A percentile compares a stretch with the other conserved stretches of the same genome.
Evolutionary conservation across 1,140 invertebrate species (phyloP).

Genomic region (Lordiphosa stackelbergi): DNA sequence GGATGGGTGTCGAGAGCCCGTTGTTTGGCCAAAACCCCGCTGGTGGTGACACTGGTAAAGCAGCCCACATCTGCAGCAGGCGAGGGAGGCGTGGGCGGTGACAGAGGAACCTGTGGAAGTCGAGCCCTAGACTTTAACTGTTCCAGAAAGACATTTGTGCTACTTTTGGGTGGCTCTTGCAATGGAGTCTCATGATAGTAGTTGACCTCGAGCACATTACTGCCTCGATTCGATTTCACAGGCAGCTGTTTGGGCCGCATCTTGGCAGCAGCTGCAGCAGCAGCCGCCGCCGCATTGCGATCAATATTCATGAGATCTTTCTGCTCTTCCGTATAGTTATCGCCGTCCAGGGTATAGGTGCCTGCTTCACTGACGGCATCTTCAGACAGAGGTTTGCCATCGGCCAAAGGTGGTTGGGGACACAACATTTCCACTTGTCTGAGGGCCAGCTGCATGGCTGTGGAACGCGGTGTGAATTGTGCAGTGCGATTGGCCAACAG

Average conservation of each 20-base stretch:
- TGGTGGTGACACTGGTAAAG: conserved; percentile 81
- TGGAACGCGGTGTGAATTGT: conserved; percentile 69
- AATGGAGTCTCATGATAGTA: conserved; percentile 79
- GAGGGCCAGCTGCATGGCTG: conserved; percentile 71
- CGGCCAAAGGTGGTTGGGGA: conserved; percentile 67
- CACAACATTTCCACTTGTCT: conserved; percentile 69
- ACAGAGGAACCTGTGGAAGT: conserved; percentile 59
- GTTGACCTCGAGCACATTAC: conserved; percentile 81
- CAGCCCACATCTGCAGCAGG: conserved; percentile 78
- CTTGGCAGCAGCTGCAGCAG: conserved; percentile 30
- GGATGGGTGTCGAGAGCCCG: conserved; percentile 59
- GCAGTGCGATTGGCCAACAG: conserved; percentile 60
- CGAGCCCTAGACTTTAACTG: conserved; percentile 80
- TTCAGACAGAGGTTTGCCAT: conserved; percentile 48
- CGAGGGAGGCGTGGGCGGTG: conserved; percentile 47
- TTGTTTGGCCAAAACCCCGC: conserved; percentile 80
- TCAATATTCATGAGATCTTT: conserved; percentile 92
- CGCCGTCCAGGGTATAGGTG: conserved; percentile 92
- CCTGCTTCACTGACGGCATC: conserved; percentile 86
- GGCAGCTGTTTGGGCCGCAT: conserved; percentile 57
- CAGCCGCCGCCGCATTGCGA: conserved; percentile 43
- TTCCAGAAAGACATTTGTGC: conserved; percentile 79
- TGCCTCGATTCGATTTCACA: conserved; percentile 59
- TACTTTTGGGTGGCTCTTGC: conserved; percentile 28
- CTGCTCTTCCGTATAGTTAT: conserved; percentile 89